A percentile compares a stretch with the other conserved stretches of the same genome.
These are phyloP conservation scores for Allolobophora icterica DNA, from an alignment of 2,888 invertebrate genomes.

Conservation along the genomic window DNA sequence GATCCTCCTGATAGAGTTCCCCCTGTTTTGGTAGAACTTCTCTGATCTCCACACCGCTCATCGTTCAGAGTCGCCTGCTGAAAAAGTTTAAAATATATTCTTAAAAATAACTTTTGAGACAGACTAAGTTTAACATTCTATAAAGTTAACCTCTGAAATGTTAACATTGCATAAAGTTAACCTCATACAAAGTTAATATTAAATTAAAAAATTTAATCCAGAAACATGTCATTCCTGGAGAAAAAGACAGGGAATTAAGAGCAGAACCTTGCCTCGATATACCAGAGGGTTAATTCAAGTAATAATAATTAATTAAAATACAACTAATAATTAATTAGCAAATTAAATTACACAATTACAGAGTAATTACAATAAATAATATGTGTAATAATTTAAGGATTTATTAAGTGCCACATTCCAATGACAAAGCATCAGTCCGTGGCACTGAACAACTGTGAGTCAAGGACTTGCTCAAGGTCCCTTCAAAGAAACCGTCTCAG, in stretches of 20 bases:
- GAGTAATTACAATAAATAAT: too few species aligned
- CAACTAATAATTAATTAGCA: too few species aligned
- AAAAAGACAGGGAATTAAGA: background rate
- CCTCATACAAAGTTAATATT: background rate
- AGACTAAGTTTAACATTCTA: background rate
- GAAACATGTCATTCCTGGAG: background rate
- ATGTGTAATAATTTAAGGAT: too few species aligned
- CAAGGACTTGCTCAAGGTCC: too few species aligned
- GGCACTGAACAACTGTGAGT: too few species aligned
- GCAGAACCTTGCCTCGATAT: too few species aligned
- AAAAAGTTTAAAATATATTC: background rate
- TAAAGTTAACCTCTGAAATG: background rate
- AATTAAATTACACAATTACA: too few species aligned
- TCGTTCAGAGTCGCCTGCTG: background rate
- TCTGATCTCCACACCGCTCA: conserved; percentile 34
- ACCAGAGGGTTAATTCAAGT: too few species aligned
- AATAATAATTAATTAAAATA: too few species aligned
- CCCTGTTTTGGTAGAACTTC: conserved; percentile 48
- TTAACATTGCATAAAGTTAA: background rate
- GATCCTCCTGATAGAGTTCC: conserved; percentile 44
- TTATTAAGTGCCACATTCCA: too few species aligned
- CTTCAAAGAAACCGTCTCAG: too few species aligned
- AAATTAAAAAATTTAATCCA: background rate
- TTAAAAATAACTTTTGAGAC: background rate
- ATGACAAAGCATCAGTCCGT: too few species aligned